These are phyloP conservation scores for Riptortus pedestris DNA, from an alignment of 1,140 invertebrate species.

Conservation along the genomic window DNA sequence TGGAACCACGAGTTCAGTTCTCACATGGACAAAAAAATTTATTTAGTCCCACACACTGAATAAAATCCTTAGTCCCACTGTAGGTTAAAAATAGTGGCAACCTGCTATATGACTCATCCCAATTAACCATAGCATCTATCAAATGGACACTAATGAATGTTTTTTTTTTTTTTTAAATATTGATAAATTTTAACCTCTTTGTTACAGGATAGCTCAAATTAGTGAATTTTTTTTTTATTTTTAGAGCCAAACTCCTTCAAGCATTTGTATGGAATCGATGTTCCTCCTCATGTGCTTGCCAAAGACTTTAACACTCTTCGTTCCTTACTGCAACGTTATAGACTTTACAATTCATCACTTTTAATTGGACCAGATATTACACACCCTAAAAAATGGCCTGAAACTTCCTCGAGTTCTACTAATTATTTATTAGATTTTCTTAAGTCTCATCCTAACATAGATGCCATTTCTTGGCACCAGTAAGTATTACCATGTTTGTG, in stretches of 20 bases:
- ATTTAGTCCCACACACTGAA: too few relatives aligned
- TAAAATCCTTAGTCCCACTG: too few relatives aligned
- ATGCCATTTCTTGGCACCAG: conserved; percentile 25
- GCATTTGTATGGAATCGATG: conserved; percentile 18
- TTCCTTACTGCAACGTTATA: conserved; percentile 12
- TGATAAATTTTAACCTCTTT: too few relatives aligned
- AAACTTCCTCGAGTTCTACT: too few relatives aligned
- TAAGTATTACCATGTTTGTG: conserved; percentile 19
- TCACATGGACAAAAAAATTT: too few relatives aligned
- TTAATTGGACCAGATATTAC: conserved; percentile 22
- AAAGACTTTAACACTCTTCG: conserved; percentile 19
- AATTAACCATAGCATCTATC: too few relatives aligned
- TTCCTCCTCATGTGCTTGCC: conserved; percentile 12
- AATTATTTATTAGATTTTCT: conserved; percentile 20
- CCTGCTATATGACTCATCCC: too few relatives aligned
- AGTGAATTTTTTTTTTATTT: not conserved
- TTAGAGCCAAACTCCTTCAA: conserved; percentile 24
- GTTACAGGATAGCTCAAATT: too few relatives aligned
- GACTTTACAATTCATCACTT: conserved; percentile 19
- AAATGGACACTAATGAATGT: too few relatives aligned
- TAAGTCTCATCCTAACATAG: not conserved
- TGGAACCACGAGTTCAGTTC: too few relatives aligned
- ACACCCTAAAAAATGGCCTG: not conserved
- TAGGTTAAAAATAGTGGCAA: too few relatives aligned
- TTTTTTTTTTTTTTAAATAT: too few relatives aligned